Evolutionary conservation across 2,113 vertebrate species (phyloP), one percentile per base, ranked within the genome.

Genomic region (Stictonetta naevosa): DNA sequence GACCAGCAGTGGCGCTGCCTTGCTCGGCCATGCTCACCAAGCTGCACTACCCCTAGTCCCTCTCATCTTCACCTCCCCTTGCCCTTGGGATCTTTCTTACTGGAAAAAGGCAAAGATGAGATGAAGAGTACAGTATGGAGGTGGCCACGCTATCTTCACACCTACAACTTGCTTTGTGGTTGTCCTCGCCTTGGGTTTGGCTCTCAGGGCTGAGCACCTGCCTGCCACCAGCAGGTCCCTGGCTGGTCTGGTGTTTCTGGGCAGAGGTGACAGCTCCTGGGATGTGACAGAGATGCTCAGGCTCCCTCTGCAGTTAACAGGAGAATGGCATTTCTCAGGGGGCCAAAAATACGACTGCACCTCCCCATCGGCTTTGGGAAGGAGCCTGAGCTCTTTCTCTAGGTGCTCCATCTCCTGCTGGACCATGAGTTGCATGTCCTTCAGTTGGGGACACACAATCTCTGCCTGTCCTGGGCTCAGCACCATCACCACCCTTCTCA

Each of bases 271-370:
- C 56, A 46, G 66, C 52, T 92, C 33, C 64, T 11, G 2, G 11
- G 34, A 11, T 44, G 13, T 53, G 72, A 53, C 82, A 95, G 74
- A 93, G 80, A 52, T 93, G 53, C 86, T 96, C 74, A 93, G 11
- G 94, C 93, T 97, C 91, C 95, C 95, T 92, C 95, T 96, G 19
- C 77, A 95, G 91, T 53, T 92, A 34, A 53, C 33, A 73, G 66
- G 84, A 87, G 69, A 53, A 89, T 63, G 33, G 11, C 9, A 1
- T 60, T 92, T 92, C 52, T 93, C 38, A 48, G 11, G 4, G 18
- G 6, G 33, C 3, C 46, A 75, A 40, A 88, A 87, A 13, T 7
- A 2, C 13, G 16, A n/a, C 34, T 82, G 11, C 56, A 64, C 1
- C 8, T 81, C 60, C 86, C 25, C 33, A 7, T 8, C 53, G 23